Percentiles rank a stretch among this genome's conserved stretches.
These are phyloP conservation scores for Microplitis demolitor DNA, from an alignment of 1,140 invertebrate species.

Conservation along the genomic window DNA sequence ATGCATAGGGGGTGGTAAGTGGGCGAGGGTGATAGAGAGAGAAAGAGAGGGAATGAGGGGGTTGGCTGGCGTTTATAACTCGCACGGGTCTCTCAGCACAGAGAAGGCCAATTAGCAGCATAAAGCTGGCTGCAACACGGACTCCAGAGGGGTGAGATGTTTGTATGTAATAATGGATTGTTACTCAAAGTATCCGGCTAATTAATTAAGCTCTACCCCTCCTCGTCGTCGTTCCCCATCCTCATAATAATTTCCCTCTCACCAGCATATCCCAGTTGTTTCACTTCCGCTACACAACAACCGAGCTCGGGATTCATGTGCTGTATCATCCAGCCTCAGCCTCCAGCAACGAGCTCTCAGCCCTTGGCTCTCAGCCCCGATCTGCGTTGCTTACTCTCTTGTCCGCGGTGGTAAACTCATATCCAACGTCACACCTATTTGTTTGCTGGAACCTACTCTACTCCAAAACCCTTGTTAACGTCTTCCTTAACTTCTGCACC, in stretches of 20 bases:
- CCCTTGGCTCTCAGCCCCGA: not conserved
- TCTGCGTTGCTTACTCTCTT: not conserved
- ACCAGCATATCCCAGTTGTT: not conserved
- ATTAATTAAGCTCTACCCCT: constrained; percentile 59
- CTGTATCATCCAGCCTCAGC: not conserved
- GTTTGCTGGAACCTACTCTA: not conserved
- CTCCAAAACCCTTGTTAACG: constrained; percentile 19
- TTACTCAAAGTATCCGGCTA: constrained; percentile 63
- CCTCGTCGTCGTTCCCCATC: constrained; percentile 29
- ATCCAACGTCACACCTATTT: constrained; percentile 18
- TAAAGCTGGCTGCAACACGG: constrained; percentile 54
- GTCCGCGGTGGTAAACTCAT: not conserved
- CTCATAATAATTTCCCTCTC: not conserved
- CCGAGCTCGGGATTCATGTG: not conserved
- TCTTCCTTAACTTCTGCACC: constrained; percentile 2
- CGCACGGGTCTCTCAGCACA: constrained; percentile 52
- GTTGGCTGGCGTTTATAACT: constrained; percentile 57
- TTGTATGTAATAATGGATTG: constrained; percentile 63
- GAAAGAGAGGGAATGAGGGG: not conserved
- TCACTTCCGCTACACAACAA: constrained; percentile 5
- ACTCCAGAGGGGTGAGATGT: constrained; percentile 42
- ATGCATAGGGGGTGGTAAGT: not conserved
- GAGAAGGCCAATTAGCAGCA: constrained; percentile 62
- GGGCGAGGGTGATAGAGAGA: too few species aligned
- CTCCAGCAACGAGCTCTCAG: not conserved